These are phyloP conservation scores for Macrosteles quadrilineatus DNA, from an alignment of 1,140 invertebrate species.

Conservation along the genomic window DNA sequence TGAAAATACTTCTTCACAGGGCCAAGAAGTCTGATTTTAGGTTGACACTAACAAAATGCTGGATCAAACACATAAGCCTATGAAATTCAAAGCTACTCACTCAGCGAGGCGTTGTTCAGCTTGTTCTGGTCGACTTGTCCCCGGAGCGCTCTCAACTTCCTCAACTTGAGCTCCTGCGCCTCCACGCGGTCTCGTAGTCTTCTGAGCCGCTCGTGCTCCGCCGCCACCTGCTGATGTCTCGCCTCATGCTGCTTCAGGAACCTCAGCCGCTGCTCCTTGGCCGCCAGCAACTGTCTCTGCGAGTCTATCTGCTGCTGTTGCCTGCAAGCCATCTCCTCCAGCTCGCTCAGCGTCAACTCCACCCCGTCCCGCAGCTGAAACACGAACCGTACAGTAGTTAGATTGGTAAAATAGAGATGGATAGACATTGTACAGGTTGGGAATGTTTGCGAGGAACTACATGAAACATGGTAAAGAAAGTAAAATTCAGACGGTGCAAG, in stretches of 20 bases:
- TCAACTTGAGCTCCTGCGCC: conserved; percentile 89
- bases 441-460: no score
- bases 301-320: conserved; percentile 96
- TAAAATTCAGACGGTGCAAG: no score
- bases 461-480: no score
- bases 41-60: no score
- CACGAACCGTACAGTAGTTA: no score
- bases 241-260: conserved; percentile 93
- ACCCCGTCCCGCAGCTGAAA: conserved; percentile 46
- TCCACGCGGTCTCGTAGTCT: conserved; percentile 88
- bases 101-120: conserved; percentile 86
- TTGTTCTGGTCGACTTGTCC: conserved; percentile 92
- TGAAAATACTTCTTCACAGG: no score
- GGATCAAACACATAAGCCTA: no score
- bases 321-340: conserved; percentile 92
- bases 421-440: no score
- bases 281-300: conserved; percentile 86
- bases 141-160: conserved; percentile 82
- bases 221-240: conserved; percentile 76
- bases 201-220: conserved; percentile 84
- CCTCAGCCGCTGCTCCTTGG: conserved; percentile 89
- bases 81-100: conserved; percentile 82
- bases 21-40: no score
- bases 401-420: no score
- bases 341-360: conserved; percentile 85